Evolutionary conservation across 2,888 invertebrate genomes (phyloP), one percentile per base, ranked within the genome.

Genomic region (Tupiocoris notatus): DNA sequence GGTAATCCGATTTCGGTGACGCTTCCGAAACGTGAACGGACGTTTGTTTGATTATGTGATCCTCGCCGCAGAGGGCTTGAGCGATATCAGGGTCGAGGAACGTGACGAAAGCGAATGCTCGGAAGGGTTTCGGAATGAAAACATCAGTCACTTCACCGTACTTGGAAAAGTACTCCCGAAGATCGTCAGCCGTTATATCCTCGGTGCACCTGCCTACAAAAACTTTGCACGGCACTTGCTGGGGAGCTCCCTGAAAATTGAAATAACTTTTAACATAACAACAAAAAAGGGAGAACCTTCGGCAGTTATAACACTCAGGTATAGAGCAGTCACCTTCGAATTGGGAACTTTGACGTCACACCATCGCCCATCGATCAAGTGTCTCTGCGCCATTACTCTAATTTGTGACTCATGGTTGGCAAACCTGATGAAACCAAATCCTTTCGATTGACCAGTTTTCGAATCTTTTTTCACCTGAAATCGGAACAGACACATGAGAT

Each of bases 281-380:
- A 54, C 7, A 54, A 54, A 54, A 54, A 54, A 54, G 54, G 16
- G 54, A 12, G 54, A 59, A n/a, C 18, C 7, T 59, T 59, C 59
- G 59, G 6, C 17, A 9, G 12, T 65, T 54, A 12, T 54, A 7
- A 54, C 12, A 17, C 17, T 59, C 9, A 75, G 80, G 6, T 7
- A 7, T 6, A 59, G 7, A 16, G 9, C 17, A 20, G 81, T 82
- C 83, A 90, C 91, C 88, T 95, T 96, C 3, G 95, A 97, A 85
- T 97, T 96, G 24, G 98, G 98, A 82, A 99, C 94, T 85, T 97
- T 95, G 1, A 98, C 98, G 86, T 98, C 98, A 83, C 98, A 98
- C 95, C 96, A 96, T 80, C 99, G 88, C 0, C 97, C 97, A 85
- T 98, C 98, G 81, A 99, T 98, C 86, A 96, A 93, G 84, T 98